These are phyloP conservation scores for Sorex maritimensis DNA, from an alignment of 2,797 vertebrate genomes.

Conservation along the genomic window DNA sequence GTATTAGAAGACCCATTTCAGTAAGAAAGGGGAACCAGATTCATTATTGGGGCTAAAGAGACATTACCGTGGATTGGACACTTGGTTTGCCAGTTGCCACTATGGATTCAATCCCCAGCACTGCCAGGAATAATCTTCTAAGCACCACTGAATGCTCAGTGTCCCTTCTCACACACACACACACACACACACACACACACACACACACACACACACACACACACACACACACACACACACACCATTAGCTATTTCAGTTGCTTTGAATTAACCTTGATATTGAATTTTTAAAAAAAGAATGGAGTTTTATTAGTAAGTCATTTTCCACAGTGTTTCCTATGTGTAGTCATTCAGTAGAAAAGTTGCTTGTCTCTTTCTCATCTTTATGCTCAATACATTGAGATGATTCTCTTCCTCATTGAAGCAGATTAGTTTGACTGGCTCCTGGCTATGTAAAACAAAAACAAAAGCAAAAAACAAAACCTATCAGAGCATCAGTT, in stretches of 20 bases:
- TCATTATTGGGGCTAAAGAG: too few relatives aligned
- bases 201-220: too few relatives aligned
- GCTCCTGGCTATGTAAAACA: background rate
- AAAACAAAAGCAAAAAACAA: too few relatives aligned
- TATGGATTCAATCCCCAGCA: too few relatives aligned
- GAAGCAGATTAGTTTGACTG: too few relatives aligned
- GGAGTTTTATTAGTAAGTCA: background rate
- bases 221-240: too few relatives aligned
- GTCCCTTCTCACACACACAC: too few relatives aligned
- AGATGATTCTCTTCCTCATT: background rate
- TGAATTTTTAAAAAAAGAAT: background rate
- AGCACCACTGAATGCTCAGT: background rate
- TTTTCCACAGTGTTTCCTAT: background rate
- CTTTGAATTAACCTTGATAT: slow-evolving; percentile 2
- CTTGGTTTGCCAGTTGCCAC: too few relatives aligned
- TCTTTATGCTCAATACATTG: background rate
- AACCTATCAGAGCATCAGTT: background rate
- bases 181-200: too few relatives aligned
- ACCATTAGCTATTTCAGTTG: background rate
- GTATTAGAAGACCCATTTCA: background rate
- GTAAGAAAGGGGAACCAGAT: background rate
- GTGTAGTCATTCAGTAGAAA: background rate
- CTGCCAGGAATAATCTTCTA: background rate
- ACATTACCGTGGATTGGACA: too few relatives aligned
- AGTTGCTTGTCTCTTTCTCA: fast-evolving